Conservation (phyloP, 2,888 invertebrate genomes). For the Lapara coniferarum region DNA sequence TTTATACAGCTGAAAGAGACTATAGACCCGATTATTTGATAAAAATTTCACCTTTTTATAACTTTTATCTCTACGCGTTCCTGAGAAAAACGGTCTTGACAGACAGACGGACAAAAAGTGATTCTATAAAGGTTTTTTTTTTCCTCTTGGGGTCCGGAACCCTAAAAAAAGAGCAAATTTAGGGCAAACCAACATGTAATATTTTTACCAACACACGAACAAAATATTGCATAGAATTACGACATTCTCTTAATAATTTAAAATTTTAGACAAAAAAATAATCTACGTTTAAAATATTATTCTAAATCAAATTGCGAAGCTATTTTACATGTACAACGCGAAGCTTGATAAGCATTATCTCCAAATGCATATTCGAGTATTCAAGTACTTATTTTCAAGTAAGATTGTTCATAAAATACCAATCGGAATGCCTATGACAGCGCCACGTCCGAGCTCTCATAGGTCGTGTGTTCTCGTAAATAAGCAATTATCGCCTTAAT, state of each 20-base stretch:
- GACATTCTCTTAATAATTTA: too few species aligned
- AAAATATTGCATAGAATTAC: neutral
- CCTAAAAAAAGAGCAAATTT: too few species aligned
- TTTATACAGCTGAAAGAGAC: too few species aligned
- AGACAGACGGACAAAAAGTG: too few species aligned
- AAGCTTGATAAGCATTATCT: neutral
- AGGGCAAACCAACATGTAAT: too few species aligned
- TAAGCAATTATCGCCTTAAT: slow-evolving; percentile 67
- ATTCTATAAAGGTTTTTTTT: too few species aligned
- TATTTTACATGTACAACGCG: neutral
- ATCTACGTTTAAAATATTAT: neutral
- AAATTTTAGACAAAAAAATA: too few species aligned
- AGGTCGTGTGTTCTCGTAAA: slow-evolving; percentile 49
- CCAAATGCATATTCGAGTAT: neutral
- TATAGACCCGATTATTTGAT: too few species aligned
- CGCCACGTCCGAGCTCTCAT: slow-evolving; percentile 41
- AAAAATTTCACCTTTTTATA: too few species aligned
- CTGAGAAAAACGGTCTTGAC: too few species aligned
- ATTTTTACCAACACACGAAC: neutral
- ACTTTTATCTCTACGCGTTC: too few species aligned
- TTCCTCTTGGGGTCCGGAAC: too few species aligned
- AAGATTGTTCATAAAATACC: slow-evolving; percentile 46
- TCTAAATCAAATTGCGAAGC: neutral
- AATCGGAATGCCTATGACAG: slow-evolving; percentile 39
- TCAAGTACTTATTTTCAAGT: slow-evolving; percentile 41